Percentiles rank a stretch among this genome's conserved stretches.
phyloP scores from a whole-genome alignment of 2,888 invertebrate species.

The Dendrolimus houi region DNA sequence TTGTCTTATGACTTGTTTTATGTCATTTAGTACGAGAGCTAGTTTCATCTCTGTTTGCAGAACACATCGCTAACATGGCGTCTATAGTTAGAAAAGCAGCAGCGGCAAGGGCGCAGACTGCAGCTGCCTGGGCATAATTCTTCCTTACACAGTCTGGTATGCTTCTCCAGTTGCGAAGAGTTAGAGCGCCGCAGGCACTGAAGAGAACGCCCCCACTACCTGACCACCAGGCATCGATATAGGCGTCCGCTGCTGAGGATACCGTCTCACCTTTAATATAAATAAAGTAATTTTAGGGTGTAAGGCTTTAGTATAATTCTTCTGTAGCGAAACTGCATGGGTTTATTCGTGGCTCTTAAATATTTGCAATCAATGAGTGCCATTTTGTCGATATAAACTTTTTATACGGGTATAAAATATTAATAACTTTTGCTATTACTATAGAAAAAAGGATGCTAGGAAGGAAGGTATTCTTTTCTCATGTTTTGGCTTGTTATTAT shows the following conservation, averaged over 20 bases:
- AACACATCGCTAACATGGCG: slow-evolving; percentile 45
- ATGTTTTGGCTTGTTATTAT: too few relatives aligned
- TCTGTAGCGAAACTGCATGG: too few relatives aligned
- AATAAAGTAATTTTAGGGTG: too few relatives aligned
- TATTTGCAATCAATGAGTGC: too few relatives aligned
- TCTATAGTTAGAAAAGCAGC: slow-evolving; percentile 47
- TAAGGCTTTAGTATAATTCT: too few relatives aligned
- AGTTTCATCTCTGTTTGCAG: slow-evolving; percentile 40
- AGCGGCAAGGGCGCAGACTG: slow-evolving; percentile 44
- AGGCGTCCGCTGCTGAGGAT: slow-evolving; percentile 57
- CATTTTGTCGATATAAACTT: too few relatives aligned
- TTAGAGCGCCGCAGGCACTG: slow-evolving; percentile 48
- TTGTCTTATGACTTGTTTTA: slow-evolving; percentile 13
- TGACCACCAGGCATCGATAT: slow-evolving; percentile 67
- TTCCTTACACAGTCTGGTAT: slow-evolving; percentile 36
- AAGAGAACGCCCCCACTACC: slow-evolving; percentile 45
- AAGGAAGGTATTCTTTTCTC: too few relatives aligned
- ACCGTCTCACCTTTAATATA: slow-evolving; percentile 45
- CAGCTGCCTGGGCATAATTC: slow-evolving; percentile 37
- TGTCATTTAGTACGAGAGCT: slow-evolving; percentile 35
- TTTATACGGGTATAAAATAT: too few relatives aligned
- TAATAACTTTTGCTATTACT: too few relatives aligned
- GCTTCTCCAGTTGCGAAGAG: slow-evolving; percentile 45
- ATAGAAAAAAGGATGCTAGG: too few relatives aligned
- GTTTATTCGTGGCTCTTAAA: too few relatives aligned